Conservation (phyloP, 2,113 vertebrate genomes). For the Reinhardtius hippoglossoides region DNA sequence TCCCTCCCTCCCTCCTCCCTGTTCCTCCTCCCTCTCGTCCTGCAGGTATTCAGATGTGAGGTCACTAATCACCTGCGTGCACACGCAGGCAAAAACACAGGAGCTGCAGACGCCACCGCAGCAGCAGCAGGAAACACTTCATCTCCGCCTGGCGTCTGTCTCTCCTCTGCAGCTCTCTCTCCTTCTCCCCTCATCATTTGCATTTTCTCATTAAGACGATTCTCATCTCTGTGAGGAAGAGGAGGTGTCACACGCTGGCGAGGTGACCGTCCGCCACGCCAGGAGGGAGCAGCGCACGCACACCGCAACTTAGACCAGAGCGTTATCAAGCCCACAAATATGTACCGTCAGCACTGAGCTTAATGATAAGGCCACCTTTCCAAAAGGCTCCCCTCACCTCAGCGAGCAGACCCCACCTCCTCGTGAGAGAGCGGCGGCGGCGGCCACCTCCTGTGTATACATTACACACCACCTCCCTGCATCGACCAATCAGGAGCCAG, state of each 20-base stretch:
- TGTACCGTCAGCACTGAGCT: conserved; percentile 71
- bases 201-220: conserved; percentile 60
- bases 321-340: conserved; percentile 36
- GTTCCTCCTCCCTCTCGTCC: not conserved
- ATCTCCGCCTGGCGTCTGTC: conserved; percentile 21
- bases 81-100: conserved; percentile 49
- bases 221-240: conserved; percentile 25
- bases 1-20: not conserved
- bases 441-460: conserved; percentile 70
- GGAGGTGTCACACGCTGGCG: conserved; percentile 12
- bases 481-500: conserved; percentile 74
- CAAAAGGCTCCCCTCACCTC: conserved; percentile 57
- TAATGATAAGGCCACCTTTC: conserved; percentile 57
- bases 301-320: not conserved
- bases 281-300: conserved; percentile 1
- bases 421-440: conserved; percentile 23
- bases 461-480: conserved; percentile 70
- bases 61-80: conserved; percentile 62
- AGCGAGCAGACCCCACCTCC: conserved; percentile 45
- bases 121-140: conserved; percentile 30
- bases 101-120: conserved; percentile 18
- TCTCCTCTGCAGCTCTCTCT: conserved; percentile 30
- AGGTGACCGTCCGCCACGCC: conserved; percentile 7
- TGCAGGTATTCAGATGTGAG: conserved; percentile 60
- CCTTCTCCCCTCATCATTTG: conserved; percentile 36